A percentile compares a stretch with the other conserved stretches of the same genome.
phyloP scores from a whole-genome alignment of 2,888 invertebrate species.

The Dynastes hyllus region DNA sequence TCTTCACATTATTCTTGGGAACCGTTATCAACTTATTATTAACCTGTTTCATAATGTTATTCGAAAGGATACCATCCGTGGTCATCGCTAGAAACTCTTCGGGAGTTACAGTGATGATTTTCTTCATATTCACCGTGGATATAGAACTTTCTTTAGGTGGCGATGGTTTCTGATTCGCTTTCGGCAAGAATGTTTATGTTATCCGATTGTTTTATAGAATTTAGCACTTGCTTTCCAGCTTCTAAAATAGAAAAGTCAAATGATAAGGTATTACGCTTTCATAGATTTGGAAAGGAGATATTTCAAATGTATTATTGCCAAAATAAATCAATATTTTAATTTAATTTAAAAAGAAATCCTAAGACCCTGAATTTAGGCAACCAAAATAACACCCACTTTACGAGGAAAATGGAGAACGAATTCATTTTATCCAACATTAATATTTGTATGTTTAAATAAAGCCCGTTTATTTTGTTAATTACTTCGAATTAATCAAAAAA shows the following conservation, averaged over 20 bases:
- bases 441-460: no score
- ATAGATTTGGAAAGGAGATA: background rate
- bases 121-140: slow-evolving; percentile 63
- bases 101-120: slow-evolving; percentile 73
- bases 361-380: background rate
- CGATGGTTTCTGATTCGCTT: slow-evolving; percentile 53
- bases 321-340: no score
- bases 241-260: slow-evolving; percentile 70
- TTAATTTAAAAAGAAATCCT: no score
- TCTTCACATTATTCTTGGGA: slow-evolving; percentile 60
- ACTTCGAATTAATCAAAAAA: no score
- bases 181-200: slow-evolving; percentile 59
- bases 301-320: no score
- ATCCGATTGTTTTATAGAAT: slow-evolving; percentile 72
- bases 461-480: no score
- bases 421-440: no score
- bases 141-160: slow-evolving; percentile 65
- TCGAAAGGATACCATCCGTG: slow-evolving; percentile 54
- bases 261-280: background rate
- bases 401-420: background rate
- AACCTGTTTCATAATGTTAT: slow-evolving; percentile 61
- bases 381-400: background rate
- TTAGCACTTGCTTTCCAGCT: slow-evolving; percentile 84
- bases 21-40: slow-evolving; percentile 59
- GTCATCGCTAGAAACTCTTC: slow-evolving; percentile 72